phyloP scores from a whole-genome alignment of 2,113 vertebrate genomes.

The Natator depressus region DNA sequence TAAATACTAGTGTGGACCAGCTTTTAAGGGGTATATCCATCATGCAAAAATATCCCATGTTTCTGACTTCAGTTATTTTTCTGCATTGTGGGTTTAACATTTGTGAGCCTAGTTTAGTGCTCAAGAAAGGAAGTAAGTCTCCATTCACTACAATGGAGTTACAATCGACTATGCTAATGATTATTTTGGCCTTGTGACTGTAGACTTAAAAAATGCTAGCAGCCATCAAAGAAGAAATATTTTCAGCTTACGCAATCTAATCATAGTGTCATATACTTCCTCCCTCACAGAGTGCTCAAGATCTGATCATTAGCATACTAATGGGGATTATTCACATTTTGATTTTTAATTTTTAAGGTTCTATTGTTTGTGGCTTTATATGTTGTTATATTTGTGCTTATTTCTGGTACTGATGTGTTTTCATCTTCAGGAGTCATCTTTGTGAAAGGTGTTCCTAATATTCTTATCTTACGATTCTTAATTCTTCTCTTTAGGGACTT shows the following conservation, averaged over 20 bases:
- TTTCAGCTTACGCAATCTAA: not conserved
- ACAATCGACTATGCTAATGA: not conserved
- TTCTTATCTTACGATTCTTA: not conserved
- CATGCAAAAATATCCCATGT: not conserved
- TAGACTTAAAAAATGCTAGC: not conserved
- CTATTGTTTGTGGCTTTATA: not conserved
- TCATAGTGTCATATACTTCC: not conserved
- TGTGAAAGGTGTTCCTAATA: not conserved
- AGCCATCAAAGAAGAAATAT: not conserved
- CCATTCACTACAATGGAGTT: not conserved
- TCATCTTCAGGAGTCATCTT: not conserved
- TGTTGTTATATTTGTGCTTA: not conserved
- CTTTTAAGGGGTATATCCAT: not conserved
- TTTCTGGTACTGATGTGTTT: not conserved
- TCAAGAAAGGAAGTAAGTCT: not conserved
- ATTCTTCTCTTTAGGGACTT: not conserved
- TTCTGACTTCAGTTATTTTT: not conserved
- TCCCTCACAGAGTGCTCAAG: not conserved
- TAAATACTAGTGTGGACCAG: not conserved
- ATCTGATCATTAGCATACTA: not conserved
- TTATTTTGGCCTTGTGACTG: not conserved
- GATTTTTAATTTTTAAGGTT: not conserved
- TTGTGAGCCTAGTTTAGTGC: not conserved
- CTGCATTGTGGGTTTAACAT: not conserved
- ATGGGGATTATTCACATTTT: not conserved